phyloP scores from a whole-genome alignment of 2,113 vertebrate genomes.

The Stercorarius parasiticus region DNA sequence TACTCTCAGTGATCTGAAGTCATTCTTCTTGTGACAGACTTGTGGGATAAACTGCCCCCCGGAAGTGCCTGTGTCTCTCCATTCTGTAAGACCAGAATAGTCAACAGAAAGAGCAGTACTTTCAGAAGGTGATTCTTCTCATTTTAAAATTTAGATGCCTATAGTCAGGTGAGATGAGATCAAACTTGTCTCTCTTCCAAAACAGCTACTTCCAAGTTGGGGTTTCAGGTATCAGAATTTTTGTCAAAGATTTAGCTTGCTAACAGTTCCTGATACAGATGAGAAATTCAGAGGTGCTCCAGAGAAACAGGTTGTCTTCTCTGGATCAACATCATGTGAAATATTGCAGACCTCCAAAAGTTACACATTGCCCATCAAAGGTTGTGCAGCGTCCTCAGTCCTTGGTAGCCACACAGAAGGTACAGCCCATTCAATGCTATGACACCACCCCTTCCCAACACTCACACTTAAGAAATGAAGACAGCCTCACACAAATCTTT shows the following conservation, averaged over 20 bases:
- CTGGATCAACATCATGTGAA: not conserved
- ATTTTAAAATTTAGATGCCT: not conserved
- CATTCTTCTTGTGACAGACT: not conserved
- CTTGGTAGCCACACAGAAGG: not conserved
- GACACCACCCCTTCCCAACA: not conserved
- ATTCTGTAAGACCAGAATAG: not conserved
- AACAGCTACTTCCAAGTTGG: not conserved
- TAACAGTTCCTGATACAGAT: not conserved
- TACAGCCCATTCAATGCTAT: not conserved
- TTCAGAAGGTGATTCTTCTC: not conserved
- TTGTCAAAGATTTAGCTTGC: not conserved
- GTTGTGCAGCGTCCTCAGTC: not conserved
- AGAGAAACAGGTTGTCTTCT: not conserved
- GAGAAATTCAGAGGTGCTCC: not conserved
- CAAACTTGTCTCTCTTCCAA: not conserved
- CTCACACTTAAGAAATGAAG: not conserved
- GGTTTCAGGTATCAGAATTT: not conserved
- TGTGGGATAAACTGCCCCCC: rapidly evolving
- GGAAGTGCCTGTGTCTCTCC: not conserved
- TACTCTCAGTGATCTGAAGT: not conserved
- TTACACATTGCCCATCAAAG: not conserved
- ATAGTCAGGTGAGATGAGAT: not conserved
- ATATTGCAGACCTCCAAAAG: not conserved
- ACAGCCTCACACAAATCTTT: not conserved
- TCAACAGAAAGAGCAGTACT: not conserved